A percentile compares a stretch with the other conserved stretches of the same genome.
Conservation (phyloP, 1,140 invertebrate genomes). For the Thaumetopoea pityocampa region DNA sequence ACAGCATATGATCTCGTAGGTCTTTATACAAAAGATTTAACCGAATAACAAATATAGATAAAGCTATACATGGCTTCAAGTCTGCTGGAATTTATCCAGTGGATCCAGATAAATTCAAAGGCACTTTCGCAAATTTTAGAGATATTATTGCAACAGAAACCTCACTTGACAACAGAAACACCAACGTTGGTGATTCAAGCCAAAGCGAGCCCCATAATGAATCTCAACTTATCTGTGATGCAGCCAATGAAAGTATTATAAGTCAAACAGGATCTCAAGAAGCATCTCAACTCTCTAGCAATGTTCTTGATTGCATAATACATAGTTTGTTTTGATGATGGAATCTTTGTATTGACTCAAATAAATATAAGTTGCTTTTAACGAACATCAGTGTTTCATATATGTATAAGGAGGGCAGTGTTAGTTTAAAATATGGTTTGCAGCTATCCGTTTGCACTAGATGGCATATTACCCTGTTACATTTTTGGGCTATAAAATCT, state of each 20-base stretch:
- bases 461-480: too few species aligned
- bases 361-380: too few species aligned
- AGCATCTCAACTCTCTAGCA: constrained; percentile 4
- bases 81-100: neutral
- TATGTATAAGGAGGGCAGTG: too few species aligned
- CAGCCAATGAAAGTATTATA: neutral
- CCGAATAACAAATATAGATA: neutral
- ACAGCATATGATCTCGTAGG: constrained; percentile 13
- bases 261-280: neutral
- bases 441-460: too few species aligned
- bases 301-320: neutral
- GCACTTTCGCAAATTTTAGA: constrained; percentile 1
- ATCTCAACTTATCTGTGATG: constrained; percentile 4
- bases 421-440: too few species aligned
- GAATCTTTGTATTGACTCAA: too few species aligned
- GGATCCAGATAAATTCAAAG: constrained; percentile 1
- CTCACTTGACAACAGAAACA: too few species aligned
- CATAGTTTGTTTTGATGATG: too few species aligned
- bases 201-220: neutral
- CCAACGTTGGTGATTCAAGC: neutral
- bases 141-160: neutral
- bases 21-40: constrained; percentile 9
- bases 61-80: constrained; percentile 5
- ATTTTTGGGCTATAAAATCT: too few species aligned
- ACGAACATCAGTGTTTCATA: too few species aligned